Evolutionary conservation across 2,113 vertebrate genomes (phyloP), one percentile per base, ranked within the genome.

Genomic region (Neomonachus schauinslandi): DNA sequence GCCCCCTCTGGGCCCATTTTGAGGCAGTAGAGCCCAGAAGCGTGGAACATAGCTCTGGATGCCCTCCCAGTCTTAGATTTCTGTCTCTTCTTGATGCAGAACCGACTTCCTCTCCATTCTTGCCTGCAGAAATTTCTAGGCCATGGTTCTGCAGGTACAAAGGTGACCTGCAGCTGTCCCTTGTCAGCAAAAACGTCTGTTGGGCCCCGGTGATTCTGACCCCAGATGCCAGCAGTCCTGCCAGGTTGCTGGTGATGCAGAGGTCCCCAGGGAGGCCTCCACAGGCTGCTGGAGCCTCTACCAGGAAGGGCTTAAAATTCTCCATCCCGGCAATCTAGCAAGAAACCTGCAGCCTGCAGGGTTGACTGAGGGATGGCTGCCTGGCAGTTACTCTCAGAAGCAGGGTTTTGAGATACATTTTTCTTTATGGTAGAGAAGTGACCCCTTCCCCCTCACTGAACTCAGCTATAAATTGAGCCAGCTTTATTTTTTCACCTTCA

Each of bases 371-470:
- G 13, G 22, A 63, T 69, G 28, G 71, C 39, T 39, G 61, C 28
- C 80, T 65, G 8, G 36, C 2, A 79, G 31, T 0, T 31, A 63
- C 36, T 89, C 79, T 65, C 9, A 28, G 42, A 13, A 74, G 79
- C 90, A 76, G 22, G 15, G 33, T 80, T 96, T 65, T 79, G 42
- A 94, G 69, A 95, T 79, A 63, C 6, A 53, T 31, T 92, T 89
- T 65, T 96, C 77, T 65, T 36, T 55, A 72, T 21, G n/a, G 24
- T 87, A 82, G 95, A 46, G 79, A 97, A 77, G n/a, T 24, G 12
- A 10, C 4, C 42, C 28, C 95, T 84, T 81, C 76, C 51, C n/a
- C 74, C 67, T 39, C 51, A 9, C 12, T 59, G 51, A 94, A 74
- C 36, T 96, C 53, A 53, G 19, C 71, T 87, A 72, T 46, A 71